Percentiles rank a stretch among this genome's conserved stretches.
Evolutionary conservation across 1,140 invertebrate species (phyloP).

Genomic region (Diachasmimorpha longicaudata): DNA sequence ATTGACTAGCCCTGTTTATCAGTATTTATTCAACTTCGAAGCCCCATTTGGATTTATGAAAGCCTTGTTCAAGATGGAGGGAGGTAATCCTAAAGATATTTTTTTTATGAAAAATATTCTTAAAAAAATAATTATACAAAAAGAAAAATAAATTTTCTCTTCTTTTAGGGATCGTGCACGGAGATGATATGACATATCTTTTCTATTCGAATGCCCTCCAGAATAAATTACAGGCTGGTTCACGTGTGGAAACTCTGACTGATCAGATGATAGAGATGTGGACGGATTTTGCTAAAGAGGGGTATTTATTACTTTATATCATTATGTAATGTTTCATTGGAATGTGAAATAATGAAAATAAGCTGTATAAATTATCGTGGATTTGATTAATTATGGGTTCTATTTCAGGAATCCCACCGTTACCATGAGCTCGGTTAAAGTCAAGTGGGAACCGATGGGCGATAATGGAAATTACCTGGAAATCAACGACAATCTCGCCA

Average conservation of each 20-base stretch:
- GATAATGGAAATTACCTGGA: slow-evolving; percentile 56
- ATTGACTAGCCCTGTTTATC: slow-evolving; percentile 49
- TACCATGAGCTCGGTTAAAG: slow-evolving; percentile 44
- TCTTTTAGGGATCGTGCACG: slow-evolving; percentile 67
- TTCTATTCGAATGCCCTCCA: slow-evolving; percentile 62
- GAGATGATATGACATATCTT: slow-evolving; percentile 73
- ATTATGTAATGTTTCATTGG: too few species aligned
- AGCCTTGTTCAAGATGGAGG: slow-evolving; percentile 36
- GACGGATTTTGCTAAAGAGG: slow-evolving; percentile 65
- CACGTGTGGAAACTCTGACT: slow-evolving; percentile 44
- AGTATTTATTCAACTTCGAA: slow-evolving; percentile 51
- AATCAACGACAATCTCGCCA: slow-evolving; percentile 52
- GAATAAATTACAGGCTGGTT: slow-evolving; percentile 43
- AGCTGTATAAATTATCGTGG: neutral
- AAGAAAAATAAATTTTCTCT: neutral
- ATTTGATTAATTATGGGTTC: too few species aligned
- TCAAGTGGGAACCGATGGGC: slow-evolving; percentile 58
- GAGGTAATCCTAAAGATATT: slow-evolving; percentile 36
- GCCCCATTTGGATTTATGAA: slow-evolving; percentile 48
- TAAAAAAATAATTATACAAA: neutral
- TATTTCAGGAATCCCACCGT: slow-evolving; percentile 61
- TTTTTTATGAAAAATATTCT: neutral
- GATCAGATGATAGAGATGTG: slow-evolving; percentile 58
- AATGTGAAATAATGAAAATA: too few species aligned
- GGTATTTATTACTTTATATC: slow-evolving; percentile 47